Conservation (phyloP, 2,797 vertebrate species). For the Hybognathus amarus region DNA sequence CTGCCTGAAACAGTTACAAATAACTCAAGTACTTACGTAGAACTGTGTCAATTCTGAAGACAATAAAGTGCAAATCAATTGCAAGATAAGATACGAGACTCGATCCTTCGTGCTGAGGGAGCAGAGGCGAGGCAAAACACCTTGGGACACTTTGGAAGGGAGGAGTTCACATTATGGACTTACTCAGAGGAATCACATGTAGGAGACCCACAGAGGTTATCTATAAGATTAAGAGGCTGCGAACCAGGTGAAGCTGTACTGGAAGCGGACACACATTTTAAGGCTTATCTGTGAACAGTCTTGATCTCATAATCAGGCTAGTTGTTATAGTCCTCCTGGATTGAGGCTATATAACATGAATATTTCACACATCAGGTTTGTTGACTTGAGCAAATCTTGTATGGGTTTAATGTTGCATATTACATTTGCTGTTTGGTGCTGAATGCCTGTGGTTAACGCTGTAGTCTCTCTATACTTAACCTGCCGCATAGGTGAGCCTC, state of each 20-base stretch:
- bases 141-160: slow-evolving; percentile 39
- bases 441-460: slow-evolving; percentile 26
- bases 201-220: slow-evolving; percentile 26
- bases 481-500: slow-evolving; percentile 16
- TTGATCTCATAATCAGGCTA: slow-evolving; percentile 53
- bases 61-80: slow-evolving; percentile 56
- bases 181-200: slow-evolving; percentile 51
- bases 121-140: slow-evolving; percentile 38
- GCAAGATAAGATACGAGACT: slow-evolving; percentile 42
- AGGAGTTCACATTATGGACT: slow-evolving; percentile 56
- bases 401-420: slow-evolving; percentile 50
- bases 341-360: slow-evolving; percentile 31
- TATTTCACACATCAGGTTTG: slow-evolving; percentile 30
- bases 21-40: slow-evolving; percentile 55
- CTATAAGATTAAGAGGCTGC: slow-evolving; percentile 31
- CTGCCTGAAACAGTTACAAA: slow-evolving; percentile 53
- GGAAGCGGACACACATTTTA: slow-evolving; percentile 68
- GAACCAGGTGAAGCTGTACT: slow-evolving; percentile 52
- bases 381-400: slow-evolving; percentile 18
- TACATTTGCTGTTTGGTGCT: slow-evolving; percentile 41
- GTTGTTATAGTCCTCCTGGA: slow-evolving; percentile 46
- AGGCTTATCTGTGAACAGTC: slow-evolving; percentile 80
- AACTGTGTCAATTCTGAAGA: slow-evolving; percentile 45
- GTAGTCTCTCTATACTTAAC: slow-evolving; percentile 30
- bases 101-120: slow-evolving; percentile 15